Evolutionary conservation across 2,888 invertebrate species (phyloP).

Genomic region (Cephus pygmeus): DNA sequence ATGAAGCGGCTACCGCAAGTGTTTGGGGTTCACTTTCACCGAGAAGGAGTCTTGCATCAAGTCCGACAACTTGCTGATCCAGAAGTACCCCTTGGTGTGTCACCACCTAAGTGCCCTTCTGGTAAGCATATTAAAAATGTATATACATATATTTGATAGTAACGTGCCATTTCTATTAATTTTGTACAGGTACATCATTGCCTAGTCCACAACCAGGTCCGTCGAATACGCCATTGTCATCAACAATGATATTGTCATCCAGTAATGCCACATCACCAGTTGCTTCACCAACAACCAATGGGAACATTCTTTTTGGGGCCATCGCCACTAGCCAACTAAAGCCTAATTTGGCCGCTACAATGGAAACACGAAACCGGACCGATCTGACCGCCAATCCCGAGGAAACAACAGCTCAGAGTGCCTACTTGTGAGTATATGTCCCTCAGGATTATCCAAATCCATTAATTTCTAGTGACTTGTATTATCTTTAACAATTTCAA

Average conservation of each 20-base stretch:
- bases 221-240: slow-evolving; percentile 60
- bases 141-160: neutral
- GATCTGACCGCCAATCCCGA: slow-evolving; percentile 55
- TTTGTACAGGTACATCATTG: slow-evolving; percentile 56
- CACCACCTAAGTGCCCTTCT: slow-evolving; percentile 66
- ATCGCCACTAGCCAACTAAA: slow-evolving; percentile 61
- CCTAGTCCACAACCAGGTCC: slow-evolving; percentile 65
- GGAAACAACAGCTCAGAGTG: slow-evolving; percentile 58
- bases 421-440: slow-evolving; percentile 54
- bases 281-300: slow-evolving; percentile 62
- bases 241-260: slow-evolving; percentile 59
- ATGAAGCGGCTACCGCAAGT: slow-evolving; percentile 97
- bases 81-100: slow-evolving; percentile 69
- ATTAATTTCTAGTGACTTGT: neutral
- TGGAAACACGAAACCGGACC: slow-evolving; percentile 59
- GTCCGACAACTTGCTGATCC: slow-evolving; percentile 79
- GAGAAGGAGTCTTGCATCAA: slow-evolving; percentile 98
- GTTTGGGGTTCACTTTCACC: slow-evolving; percentile 93
- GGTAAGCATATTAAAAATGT: slow-evolving; percentile 36
- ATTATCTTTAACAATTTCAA: neutral
- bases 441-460: neutral
- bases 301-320: slow-evolving; percentile 61
- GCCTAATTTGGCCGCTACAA: slow-evolving; percentile 58
- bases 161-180: neutral
- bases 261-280: slow-evolving; percentile 62